Conservation (phyloP, 2,888 invertebrate genomes). For the Biston betularia region DNA sequence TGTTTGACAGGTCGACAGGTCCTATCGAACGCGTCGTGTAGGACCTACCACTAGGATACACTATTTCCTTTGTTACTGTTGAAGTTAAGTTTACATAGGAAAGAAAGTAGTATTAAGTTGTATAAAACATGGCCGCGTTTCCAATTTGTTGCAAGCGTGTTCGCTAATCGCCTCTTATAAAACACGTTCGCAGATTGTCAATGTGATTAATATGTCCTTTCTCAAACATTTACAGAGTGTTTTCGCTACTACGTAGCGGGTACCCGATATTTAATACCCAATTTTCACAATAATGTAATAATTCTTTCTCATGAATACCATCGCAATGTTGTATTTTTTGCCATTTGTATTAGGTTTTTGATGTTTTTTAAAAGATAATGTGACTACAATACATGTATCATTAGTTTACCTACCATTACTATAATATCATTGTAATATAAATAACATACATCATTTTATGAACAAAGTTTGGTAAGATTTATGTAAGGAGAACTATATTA, state of each 20-base stretch:
- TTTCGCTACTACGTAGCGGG: background rate
- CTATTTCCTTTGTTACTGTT: no score
- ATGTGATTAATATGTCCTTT: background rate
- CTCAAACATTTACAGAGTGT: background rate
- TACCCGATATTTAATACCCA: background rate
- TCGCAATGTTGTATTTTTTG: background rate
- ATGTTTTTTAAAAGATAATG: constrained; percentile 6
- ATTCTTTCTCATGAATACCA: background rate
- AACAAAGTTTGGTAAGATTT: constrained; percentile 70
- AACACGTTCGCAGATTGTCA: no score
- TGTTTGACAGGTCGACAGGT: no score
- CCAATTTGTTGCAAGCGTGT: no score
- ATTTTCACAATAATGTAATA: background rate
- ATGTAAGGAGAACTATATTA: constrained; percentile 58
- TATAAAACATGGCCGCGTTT: no score
- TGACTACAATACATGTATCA: constrained; percentile 3
- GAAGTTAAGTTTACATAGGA: no score
- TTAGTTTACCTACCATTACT: constrained; percentile 14
- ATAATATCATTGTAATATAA: constrained; percentile 34
- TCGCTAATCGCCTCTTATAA: no score
- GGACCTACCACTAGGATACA: no score
- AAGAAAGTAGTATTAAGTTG: no score
- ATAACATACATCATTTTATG: constrained; percentile 47
- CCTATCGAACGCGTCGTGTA: no score
- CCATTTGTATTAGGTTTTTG: background rate